phyloP scores from a whole-genome alignment of 2,888 invertebrate genomes.

The Homarus gammarus region DNA sequence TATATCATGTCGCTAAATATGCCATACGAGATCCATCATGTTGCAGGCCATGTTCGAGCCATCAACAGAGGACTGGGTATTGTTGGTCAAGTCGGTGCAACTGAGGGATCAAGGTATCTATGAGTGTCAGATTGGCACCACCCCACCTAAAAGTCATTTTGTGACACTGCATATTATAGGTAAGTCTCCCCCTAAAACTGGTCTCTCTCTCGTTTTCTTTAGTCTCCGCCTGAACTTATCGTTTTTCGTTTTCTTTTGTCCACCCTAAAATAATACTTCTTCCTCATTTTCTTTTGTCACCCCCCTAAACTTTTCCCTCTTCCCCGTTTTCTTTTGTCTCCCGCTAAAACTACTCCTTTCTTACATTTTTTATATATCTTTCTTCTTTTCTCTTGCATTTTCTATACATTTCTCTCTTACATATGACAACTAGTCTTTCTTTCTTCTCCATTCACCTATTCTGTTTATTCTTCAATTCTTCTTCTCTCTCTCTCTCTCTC shows the following conservation, averaged over 20 bases:
- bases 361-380: no score
- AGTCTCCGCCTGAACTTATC: neutral
- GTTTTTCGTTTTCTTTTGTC: neutral
- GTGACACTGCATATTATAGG: conserved; percentile 75
- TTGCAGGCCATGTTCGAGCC: conserved; percentile 69
- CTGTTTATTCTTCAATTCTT: no score
- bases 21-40: no score
- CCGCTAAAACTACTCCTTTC: neutral
- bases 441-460: no score
- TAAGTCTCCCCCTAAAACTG: conserved; percentile 23
- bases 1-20: no score
- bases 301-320: no score
- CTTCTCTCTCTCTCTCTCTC: neutral
- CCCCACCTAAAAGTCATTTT: conserved; percentile 74
- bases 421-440: no score
- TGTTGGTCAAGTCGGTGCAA: conserved; percentile 71
- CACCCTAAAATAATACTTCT: no score
- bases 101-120: conserved; percentile 70
- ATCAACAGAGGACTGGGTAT: conserved; percentile 74
- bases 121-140: conserved; percentile 76
- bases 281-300: no score
- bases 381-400: no score
- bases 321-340: no score
- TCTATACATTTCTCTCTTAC: no score
- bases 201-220: conserved; percentile 8